These are phyloP conservation scores for Rhogogaster chlorosoma DNA, from an alignment of 2,888 invertebrate species.

Conservation along the genomic window DNA sequence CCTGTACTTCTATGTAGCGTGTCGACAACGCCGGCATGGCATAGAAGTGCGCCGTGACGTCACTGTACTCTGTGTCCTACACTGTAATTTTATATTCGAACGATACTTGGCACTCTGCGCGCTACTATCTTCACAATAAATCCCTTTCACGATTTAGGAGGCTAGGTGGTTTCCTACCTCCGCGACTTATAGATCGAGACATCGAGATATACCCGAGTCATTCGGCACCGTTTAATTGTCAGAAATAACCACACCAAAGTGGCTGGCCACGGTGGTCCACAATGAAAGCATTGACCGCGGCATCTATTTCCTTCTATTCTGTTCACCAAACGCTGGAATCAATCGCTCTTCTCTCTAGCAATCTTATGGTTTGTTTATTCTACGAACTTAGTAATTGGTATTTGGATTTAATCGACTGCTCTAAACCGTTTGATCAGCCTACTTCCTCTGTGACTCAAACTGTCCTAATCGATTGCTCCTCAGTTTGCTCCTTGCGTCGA, in stretches of 20 bases:
- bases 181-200: not conserved
- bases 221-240: slow-evolving; percentile 22
- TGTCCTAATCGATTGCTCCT: not conserved
- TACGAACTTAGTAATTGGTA: slow-evolving; percentile 20
- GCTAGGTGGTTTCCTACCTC: not conserved
- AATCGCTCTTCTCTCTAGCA: slow-evolving; percentile 38
- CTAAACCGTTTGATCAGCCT: slow-evolving; percentile 12
- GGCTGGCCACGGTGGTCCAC: slow-evolving; percentile 9
- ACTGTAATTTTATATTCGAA: slow-evolving; percentile 11
- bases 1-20: not conserved
- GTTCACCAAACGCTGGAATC: not conserved
- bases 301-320: not conserved
- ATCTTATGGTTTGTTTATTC: slow-evolving; percentile 28
- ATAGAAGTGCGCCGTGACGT: slow-evolving; percentile 5
- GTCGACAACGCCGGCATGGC: not conserved
- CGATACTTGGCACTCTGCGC: not conserved
- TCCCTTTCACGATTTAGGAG: not conserved
- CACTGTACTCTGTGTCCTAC: not conserved
- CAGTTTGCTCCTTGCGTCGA: not conserved
- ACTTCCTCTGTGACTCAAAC: no score
- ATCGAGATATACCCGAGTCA: not conserved
- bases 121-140: not conserved
- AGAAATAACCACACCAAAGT: not conserved
- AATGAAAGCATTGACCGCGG: slow-evolving; percentile 18
- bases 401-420: not conserved